phyloP scores from a whole-genome alignment of 2,113 vertebrate species.

The Poeciliopsis turrubarensis region DNA sequence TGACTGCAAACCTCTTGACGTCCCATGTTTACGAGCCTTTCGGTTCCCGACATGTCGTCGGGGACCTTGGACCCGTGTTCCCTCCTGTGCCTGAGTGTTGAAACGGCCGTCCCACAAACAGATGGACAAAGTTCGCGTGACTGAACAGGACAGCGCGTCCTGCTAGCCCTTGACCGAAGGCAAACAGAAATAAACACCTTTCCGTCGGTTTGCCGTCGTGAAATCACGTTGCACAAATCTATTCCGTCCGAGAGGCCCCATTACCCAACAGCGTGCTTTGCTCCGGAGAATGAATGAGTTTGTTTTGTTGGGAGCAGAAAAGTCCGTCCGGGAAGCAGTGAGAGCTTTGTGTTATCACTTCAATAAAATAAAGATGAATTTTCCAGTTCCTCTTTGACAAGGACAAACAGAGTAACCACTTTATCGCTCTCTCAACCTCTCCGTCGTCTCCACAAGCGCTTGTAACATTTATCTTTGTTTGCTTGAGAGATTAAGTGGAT shows the following conservation, averaged over 20 bases:
- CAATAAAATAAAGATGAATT: background rate
- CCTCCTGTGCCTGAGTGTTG: constrained; percentile 4
- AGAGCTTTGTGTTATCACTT: background rate
- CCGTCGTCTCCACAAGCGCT: background rate
- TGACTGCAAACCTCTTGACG: background rate
- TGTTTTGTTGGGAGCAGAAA: background rate
- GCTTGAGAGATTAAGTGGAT: too few species aligned
- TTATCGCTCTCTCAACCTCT: background rate
- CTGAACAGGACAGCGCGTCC: constrained; percentile 18
- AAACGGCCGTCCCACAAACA: constrained; percentile 24
- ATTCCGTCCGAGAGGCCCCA: background rate
- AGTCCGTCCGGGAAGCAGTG: background rate
- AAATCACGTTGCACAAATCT: constrained; percentile 51
- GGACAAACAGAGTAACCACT: background rate
- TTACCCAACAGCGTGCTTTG: constrained; percentile 25
- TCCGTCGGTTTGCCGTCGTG: constrained; percentile 14
- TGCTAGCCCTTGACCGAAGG: background rate
- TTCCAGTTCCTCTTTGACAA: background rate
- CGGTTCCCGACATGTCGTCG: constrained; percentile 6
- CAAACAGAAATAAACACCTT: constrained; percentile 47
- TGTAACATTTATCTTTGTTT: background rate
- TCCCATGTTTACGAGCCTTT: background rate
- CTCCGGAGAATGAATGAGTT: background rate
- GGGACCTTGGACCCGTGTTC: constrained; percentile 25
- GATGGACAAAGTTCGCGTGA: constrained; percentile 56